These are phyloP conservation scores for Zonotrichia albicollis DNA, from an alignment of 2,797 vertebrate species.

Conservation along the genomic window DNA sequence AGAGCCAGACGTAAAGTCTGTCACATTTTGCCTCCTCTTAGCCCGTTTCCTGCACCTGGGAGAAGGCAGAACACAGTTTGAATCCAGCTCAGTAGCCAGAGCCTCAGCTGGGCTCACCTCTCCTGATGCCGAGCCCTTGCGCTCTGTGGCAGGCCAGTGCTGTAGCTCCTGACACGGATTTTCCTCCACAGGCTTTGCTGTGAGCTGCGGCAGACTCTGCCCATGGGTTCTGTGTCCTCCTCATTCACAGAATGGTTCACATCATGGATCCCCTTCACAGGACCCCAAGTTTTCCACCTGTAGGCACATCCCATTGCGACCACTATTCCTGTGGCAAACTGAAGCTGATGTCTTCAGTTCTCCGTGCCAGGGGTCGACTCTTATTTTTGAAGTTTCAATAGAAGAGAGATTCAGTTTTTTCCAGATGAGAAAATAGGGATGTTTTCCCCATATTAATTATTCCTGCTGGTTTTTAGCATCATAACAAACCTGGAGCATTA, in stretches of 20 bases:
- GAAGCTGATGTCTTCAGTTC: neutral
- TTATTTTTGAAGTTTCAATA: neutral
- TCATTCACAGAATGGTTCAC: neutral
- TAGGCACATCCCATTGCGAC: rapidly evolving
- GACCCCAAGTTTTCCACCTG: neutral
- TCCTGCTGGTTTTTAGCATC: neutral
- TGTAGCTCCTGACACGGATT: neutral
- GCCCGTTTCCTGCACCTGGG: neutral
- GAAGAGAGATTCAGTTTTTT: neutral
- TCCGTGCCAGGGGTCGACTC: neutral
- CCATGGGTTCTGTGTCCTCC: neutral
- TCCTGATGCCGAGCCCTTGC: neutral
- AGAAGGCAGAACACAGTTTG: neutral
- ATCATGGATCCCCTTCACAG: neutral
- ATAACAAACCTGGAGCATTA: neutral
- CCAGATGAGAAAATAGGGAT: neutral
- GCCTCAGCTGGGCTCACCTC: neutral
- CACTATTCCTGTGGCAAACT: neutral
- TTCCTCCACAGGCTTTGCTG: neutral
- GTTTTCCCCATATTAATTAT: neutral
- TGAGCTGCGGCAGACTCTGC: neutral
- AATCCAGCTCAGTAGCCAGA: neutral
- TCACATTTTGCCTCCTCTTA: neutral
- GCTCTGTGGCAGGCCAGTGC: neutral
- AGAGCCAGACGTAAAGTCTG: neutral